A percentile compares a stretch with the other conserved stretches of the same genome.
phyloP scores from a whole-genome alignment of 1,140 invertebrate species.

The Solen grandis region DNA sequence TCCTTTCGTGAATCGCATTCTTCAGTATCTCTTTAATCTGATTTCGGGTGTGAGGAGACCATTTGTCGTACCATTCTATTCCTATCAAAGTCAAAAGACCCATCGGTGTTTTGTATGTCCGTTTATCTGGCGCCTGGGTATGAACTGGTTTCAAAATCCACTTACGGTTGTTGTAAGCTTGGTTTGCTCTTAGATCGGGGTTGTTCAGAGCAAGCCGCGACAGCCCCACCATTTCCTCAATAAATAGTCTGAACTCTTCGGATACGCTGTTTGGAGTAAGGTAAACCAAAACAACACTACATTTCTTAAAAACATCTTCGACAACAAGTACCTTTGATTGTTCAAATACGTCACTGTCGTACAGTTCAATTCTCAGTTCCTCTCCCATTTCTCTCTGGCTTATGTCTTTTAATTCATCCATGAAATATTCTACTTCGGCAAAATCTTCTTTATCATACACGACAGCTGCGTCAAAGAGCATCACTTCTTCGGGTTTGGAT shows the following conservation, averaged over 20 bases:
- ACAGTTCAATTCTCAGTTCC: constrained; percentile 36
- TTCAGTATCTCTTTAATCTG: neutral
- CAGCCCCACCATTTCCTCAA: constrained; percentile 33
- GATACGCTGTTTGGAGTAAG: constrained; percentile 15
- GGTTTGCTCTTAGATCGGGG: neutral
- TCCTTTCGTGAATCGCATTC: neutral
- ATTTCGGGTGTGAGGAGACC: constrained; percentile 1
- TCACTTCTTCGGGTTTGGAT: neutral
- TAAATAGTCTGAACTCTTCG: constrained; percentile 14
- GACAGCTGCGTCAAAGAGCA: constrained; percentile 38
- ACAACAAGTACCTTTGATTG: constrained; percentile 31
- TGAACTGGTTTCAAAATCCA: constrained; percentile 39
- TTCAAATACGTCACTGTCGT: constrained; percentile 41
- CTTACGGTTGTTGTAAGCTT: neutral
- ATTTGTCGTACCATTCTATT: constrained; percentile 44
- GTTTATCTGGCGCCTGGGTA: neutral
- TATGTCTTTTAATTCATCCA: neutral
- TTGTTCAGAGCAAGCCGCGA: constrained; percentile 17
- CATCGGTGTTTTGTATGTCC: constrained; percentile 26
- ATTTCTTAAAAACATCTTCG: constrained; percentile 33
- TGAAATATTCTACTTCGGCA: neutral
- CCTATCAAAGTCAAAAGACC: constrained; percentile 28
- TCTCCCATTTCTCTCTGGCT: neutral
- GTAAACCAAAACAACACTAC: constrained; percentile 37
- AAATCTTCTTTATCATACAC: constrained; percentile 50